Evolutionary conservation across 2,797 vertebrate genomes (phyloP).

Genomic region (Takifugu rubripes): DNA sequence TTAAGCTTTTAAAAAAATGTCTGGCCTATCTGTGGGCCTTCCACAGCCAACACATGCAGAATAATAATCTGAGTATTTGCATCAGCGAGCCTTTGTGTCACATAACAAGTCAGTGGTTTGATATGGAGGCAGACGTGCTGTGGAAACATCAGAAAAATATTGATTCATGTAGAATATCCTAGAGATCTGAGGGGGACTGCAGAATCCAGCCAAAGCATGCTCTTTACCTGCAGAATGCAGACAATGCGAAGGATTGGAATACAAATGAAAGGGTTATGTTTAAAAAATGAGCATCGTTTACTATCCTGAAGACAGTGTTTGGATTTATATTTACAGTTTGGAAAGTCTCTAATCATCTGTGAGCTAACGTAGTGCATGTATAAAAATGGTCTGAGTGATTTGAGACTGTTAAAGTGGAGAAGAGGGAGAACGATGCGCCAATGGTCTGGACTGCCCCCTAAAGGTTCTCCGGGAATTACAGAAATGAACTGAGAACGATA

Average conservation of each 20-base stretch:
- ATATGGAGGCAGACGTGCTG: slow-evolving; percentile 44
- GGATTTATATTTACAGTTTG: slow-evolving; percentile 3
- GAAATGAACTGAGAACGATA: neutral
- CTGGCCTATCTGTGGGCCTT: slow-evolving; percentile 1
- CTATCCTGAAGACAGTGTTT: slow-evolving; percentile 3
- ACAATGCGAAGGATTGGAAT: slow-evolving; percentile 31
- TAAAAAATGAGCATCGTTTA: slow-evolving; percentile 21
- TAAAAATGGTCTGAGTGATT: neutral
- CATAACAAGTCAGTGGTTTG: slow-evolving; percentile 26
- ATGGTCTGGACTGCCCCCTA: slow-evolving; percentile 36
- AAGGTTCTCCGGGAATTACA: slow-evolving; percentile 22
- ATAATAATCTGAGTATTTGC: slow-evolving; percentile 63
- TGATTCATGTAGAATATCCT: slow-evolving; percentile 52
- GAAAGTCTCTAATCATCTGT: neutral
- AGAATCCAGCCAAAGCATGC: slow-evolving; percentile 35
- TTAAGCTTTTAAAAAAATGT: slow-evolving; percentile 22
- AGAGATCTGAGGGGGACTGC: slow-evolving; percentile 12
- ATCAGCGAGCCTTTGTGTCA: slow-evolving; percentile 35
- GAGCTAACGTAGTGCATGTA: neutral
- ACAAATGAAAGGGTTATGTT: slow-evolving; percentile 44
- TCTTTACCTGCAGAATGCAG: slow-evolving; percentile 2
- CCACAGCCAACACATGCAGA: slow-evolving; percentile 27
- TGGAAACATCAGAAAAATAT: slow-evolving; percentile 45
- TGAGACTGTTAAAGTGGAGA: no score
- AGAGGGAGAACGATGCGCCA: no score